Evolutionary conservation across 2,113 vertebrate species (phyloP), one percentile per base, ranked within the genome.

Genomic region (Petromus typicus): DNA sequence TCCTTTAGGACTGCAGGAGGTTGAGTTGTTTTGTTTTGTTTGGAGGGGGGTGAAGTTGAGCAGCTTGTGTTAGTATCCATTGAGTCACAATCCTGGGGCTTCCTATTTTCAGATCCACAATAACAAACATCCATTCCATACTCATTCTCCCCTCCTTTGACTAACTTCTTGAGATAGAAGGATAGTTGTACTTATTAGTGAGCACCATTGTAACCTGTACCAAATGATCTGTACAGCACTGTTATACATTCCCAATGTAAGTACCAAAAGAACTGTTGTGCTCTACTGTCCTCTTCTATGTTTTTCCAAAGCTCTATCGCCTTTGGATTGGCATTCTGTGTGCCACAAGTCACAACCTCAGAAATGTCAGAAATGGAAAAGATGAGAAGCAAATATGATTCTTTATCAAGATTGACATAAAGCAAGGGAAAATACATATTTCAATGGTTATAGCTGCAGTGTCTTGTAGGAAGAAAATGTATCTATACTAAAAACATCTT

Each of bases 291-390:
- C 17, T 32, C 67, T 34, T 51, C 59, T 51, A 34, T 64, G 69
- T 25, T 43, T 91, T n/a, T 32, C 56, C 57, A 17, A 51, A 14
- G 37, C 45, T 57, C 34, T 30, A 40, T 51, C 66, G 37, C 32
- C 48, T 57, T 59, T 17, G 1, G 45, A 4, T 25, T 59, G 37
- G 37, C 20, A 95, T 75, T 87, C 66, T 87, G n/a, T n/a, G n/a
- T n/a, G n/a, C n/a, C n/a, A n/a, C n/a, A n/a, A n/a, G n/a, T n/a
- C n/a, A 2, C 25, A 25, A 67, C 16, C 10, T 82, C 87, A 51
- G 67, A 92, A 90, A 90, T 76, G 5, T 14, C 57, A 88, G 23
- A 84, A 78, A 75, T 88, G 34, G 30, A 83, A 81, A 75, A 85
- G 16, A 56, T 51, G 54, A 89, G 13, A 30, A n/a, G 20, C 3